These are phyloP conservation scores for Tragopan temminckii DNA, from an alignment of 2,797 vertebrate species.

Conservation along the genomic window DNA sequence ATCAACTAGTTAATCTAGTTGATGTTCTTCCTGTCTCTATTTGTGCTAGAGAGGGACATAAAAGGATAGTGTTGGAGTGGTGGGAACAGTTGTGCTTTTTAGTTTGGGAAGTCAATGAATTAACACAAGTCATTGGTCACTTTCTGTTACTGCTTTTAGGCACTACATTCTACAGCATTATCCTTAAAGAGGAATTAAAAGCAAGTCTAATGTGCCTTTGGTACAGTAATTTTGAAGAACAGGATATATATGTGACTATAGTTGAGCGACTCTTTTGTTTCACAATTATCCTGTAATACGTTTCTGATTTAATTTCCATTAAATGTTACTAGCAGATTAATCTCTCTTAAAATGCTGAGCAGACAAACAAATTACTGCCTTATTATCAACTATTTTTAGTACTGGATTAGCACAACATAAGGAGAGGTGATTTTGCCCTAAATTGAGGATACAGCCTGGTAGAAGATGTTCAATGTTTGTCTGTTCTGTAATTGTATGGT, in stretches of 20 bases:
- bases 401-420: conserved; percentile 55
- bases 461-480: not conserved
- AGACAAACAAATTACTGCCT: conserved; percentile 69
- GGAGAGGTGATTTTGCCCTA: conserved; percentile 46
- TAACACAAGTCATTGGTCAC: not conserved
- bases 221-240: not conserved
- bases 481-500: not conserved
- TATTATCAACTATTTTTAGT: conserved; percentile 69
- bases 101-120: not conserved
- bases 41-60: not conserved
- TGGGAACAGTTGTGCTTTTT: not conserved
- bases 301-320: conserved; percentile 79
- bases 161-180: not conserved
- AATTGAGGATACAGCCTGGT: not conserved
- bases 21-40: not conserved
- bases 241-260: conserved; percentile 26
- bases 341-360: conserved; percentile 76
- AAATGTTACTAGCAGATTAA: conserved; percentile 74
- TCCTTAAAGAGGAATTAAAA: not conserved
- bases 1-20: not conserved
- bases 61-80: not conserved
- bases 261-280: conserved; percentile 72
- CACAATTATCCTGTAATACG: conserved; percentile 71
- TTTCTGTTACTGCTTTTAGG: not conserved
- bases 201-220: not conserved